Evolutionary conservation across 1,140 invertebrate genomes (phyloP), one percentile per base, ranked within the genome.

Genomic region (Anastrepha ludens): DNA sequence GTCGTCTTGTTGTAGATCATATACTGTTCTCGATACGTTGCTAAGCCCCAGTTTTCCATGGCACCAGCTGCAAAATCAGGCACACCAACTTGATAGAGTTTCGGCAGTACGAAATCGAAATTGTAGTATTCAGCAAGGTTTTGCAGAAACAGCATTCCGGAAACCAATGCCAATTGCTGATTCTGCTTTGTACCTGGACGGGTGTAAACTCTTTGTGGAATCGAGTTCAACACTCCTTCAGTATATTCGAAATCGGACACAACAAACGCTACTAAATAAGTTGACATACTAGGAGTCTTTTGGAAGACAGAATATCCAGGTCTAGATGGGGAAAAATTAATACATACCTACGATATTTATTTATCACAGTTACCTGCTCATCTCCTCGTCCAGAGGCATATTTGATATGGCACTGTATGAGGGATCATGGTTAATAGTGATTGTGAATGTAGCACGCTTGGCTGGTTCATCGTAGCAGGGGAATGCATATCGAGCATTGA

Each of bases 381-480:
- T 78, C 0, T 64, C 0, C 15, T 7, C 85, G 50, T 92, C 60
- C 3, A 90, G 88, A 3, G 94, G 95, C 96, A 97, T 97, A 90
- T 98, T 98, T 65, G 96, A 96, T 17, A 98, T 93, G 2, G 95
- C 94, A 9, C 93, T 95, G 90, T 96, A 95, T 15, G 94, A 93
- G 11, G 93, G 90, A 67, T 94, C 93, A 88, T 95, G 94, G 2
- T 94, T 94, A 47, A 98, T 93, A 11, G 93, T 95, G 15, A 98
- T 94, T 20, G 93, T 94, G 90, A 98, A 98, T 4, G 92, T 95
- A 0, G 98, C 97, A 90, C 98, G 98, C 88, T 97, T 95, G 1
- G 90, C 94, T 0, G 98, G 98, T 90, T 99, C 98, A 91, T 99
- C 98, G 91, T 97, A 97, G 92, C 97, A 98, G 0, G 98, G 98